Evolutionary conservation across 2,797 vertebrate genomes (phyloP).

Genomic region (Heliangelus exortis): DNA sequence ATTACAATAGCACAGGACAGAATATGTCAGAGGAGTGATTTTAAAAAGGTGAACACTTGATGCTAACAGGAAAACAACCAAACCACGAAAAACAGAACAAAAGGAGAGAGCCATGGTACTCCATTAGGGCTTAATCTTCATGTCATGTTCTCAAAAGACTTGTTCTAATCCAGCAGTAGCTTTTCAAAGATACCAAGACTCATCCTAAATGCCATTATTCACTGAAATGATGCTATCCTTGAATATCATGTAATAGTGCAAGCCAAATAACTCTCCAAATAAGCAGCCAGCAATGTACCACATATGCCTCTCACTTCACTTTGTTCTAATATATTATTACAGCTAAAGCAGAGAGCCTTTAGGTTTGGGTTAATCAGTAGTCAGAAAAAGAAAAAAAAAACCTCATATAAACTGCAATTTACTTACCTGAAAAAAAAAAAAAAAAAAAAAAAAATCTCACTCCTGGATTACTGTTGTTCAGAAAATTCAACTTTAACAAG

Average conservation of each 20-base stretch:
- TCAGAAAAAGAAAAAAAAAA: neutral
- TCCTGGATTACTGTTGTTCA: neutral
- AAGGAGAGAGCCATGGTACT: neutral
- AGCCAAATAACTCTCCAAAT: neutral
- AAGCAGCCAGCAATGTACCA: neutral
- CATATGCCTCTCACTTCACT: neutral
- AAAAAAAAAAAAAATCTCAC: neutral
- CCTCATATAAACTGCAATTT: neutral
- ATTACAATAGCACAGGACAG: neutral
- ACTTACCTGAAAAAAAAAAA: neutral
- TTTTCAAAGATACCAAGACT: neutral
- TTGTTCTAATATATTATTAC: neutral
- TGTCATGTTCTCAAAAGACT: neutral
- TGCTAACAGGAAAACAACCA: neutral
- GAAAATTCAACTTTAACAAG: neutral
- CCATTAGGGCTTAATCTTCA: neutral
- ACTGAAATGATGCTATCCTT: neutral
- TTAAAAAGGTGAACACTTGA: neutral
- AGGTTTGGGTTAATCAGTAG: neutral
- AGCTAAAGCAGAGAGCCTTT: neutral
- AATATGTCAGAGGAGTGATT: neutral
- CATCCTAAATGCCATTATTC: neutral
- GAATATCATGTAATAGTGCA: neutral
- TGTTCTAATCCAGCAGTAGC: neutral
- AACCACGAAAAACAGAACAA: neutral